Conservation (phyloP, 1,140 invertebrate genomes). For the Ephestia elutella region DNA sequence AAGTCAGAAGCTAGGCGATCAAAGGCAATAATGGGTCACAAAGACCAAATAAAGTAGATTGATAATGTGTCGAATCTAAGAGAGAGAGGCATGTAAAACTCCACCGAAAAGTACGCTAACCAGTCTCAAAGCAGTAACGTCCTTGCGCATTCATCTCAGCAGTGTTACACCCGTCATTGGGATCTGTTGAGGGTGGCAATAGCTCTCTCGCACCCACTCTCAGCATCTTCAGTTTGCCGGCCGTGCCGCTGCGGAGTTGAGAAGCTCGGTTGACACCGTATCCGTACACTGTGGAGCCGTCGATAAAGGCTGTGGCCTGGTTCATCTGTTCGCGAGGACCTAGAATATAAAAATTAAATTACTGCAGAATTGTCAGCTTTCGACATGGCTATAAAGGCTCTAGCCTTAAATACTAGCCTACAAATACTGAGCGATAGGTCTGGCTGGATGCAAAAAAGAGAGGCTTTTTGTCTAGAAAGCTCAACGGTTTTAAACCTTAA, state of each 20-base stretch:
- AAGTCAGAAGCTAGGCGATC: too few species aligned
- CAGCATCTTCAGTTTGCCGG: slow-evolving; percentile 77
- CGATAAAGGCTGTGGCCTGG: slow-evolving; percentile 92
- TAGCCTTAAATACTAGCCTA: too few species aligned
- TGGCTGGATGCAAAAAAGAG: too few species aligned
- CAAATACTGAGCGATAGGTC: too few species aligned
- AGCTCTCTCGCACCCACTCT: slow-evolving; percentile 79
- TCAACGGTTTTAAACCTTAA: too few species aligned
- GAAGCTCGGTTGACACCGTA: slow-evolving; percentile 72
- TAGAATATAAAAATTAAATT: slow-evolving; percentile 38
- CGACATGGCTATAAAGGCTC: not conserved
- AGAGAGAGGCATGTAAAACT: too few species aligned
- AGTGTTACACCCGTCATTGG: slow-evolving; percentile 84
- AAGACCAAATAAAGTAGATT: too few species aligned
- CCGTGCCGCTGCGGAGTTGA: slow-evolving; percentile 73
- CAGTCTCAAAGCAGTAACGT: slow-evolving; percentile 85
- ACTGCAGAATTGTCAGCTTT: not conserved
- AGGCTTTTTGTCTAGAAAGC: too few species aligned
- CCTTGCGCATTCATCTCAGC: slow-evolving; percentile 78
- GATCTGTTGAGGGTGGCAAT: slow-evolving; percentile 81
- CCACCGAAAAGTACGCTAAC: slow-evolving; percentile 38
- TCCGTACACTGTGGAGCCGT: slow-evolving; percentile 92
- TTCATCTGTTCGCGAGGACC: slow-evolving; percentile 91
- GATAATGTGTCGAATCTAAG: too few species aligned
- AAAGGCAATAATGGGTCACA: too few species aligned